phyloP scores from a whole-genome alignment of 2,888 invertebrate species.

The Drosophila hamatofila region DNA sequence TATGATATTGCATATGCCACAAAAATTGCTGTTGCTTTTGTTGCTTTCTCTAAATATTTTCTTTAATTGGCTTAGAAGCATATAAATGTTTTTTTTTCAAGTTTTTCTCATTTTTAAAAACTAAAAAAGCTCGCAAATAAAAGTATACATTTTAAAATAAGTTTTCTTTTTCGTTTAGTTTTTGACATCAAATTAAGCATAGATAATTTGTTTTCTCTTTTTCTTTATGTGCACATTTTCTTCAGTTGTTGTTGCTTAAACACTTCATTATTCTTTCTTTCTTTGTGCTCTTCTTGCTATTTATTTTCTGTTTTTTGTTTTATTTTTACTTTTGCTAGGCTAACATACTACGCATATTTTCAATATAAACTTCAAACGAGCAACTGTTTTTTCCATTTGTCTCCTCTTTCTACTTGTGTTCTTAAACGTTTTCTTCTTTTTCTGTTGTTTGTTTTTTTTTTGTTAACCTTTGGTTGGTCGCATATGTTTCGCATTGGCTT shows the following conservation, averaged over 20 bases:
- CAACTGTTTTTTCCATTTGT: conserved; percentile 9
- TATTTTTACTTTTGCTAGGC: conserved; percentile 48
- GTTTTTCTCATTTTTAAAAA: conserved; percentile 44
- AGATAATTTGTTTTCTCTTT: conserved; percentile 14
- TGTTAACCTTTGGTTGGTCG: conserved; percentile 80
- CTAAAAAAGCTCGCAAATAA: conserved; percentile 65
- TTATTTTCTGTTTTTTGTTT: conserved; percentile 23
- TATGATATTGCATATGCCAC: conserved; percentile 79
- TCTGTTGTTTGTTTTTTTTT: conserved; percentile 33
- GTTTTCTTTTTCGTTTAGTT: conserved; percentile 27
- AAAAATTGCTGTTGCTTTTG: conserved; percentile 49
- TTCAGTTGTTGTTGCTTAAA: conserved; percentile 42
- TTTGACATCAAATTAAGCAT: conserved; percentile 37
- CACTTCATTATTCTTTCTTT: conserved; percentile 36
- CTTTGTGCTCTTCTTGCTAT: conserved; percentile 25
- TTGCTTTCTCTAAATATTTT: conserved; percentile 22
- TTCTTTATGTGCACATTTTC: conserved; percentile 29
- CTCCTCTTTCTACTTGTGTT: conserved; percentile 15
- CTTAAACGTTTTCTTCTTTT: conserved; percentile 18
- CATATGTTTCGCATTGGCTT: conserved; percentile 78
- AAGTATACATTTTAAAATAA: conserved; percentile 16
- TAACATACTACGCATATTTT: conserved; percentile 49
- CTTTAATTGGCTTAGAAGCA: conserved; percentile 36
- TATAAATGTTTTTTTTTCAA: conserved; percentile 19
- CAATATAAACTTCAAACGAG: conserved; percentile 27